Base-by-base conservation (phyloP, 1,140 invertebrate genomes). In the Drosophila sulfurigaster region DNA sequence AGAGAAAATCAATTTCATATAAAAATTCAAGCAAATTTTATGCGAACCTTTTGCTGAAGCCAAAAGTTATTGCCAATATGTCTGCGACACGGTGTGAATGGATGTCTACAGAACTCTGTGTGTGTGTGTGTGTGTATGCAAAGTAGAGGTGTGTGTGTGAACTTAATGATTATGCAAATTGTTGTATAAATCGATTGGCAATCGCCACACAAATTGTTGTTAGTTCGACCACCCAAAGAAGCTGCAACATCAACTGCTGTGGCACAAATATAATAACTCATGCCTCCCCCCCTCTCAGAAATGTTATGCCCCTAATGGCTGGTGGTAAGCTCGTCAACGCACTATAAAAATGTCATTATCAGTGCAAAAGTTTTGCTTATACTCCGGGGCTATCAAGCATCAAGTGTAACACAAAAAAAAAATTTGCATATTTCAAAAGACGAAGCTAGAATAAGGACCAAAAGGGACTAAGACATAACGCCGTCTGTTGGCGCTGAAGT, bases 321-420 rank as follows among this genome's bases (percentile, higher is more conserved):
- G 66, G 35, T 78, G 66, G 35, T 43, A 25, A 88, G 83, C 85
- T 89, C 85, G 85, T 89, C 85, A 89, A 81, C 81, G 85, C 85
- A 89, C 85, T 89, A 89, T 89, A 85, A 89, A 89, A 89, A 89
- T 89, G 87, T 89, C 85, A 89, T 89, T 89, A 89, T 89, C 85
- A 85, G 75, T 81, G 85, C 52, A 70, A 87, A 89, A 89, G 71
- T 86, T 89, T 80, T 81, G 75, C 81, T 81, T 89, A 78, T 85
- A 43, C 41, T 43, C n/a, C 35, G 41, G 3, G 20, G 20, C 20
- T 13, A 82, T 51, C 65, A 75, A 65, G 49, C 69, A 72, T 56
- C 67, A 70, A 74, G 65, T 88, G 72, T 77, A 75, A 63, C 20
- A 25, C 20, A 76, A 78, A 68, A 67, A 72, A 78, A 13, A 43